phyloP scores from a whole-genome alignment of 1,140 invertebrate genomes.

The Eueides isabella region DNA sequence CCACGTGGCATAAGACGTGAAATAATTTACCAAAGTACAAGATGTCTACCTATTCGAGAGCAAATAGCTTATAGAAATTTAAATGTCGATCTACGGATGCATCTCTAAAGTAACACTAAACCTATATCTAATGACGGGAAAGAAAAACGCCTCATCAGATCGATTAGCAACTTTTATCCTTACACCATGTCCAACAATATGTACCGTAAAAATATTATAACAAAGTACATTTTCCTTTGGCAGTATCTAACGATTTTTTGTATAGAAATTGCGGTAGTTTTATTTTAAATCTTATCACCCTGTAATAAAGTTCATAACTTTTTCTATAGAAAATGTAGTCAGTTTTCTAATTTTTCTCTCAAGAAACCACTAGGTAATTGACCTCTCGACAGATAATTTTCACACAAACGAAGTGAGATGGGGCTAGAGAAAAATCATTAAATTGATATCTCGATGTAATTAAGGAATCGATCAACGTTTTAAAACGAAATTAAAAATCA shows the following conservation, averaged over 20 bases:
- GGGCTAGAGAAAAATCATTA: slow-evolving; percentile 14
- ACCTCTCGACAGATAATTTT: slow-evolving; percentile 26
- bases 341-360: slow-evolving; percentile 30
- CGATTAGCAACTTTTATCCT: slow-evolving; percentile 26
- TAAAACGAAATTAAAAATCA: slow-evolving; percentile 22
- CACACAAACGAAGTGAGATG: slow-evolving; percentile 10
- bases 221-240: slow-evolving; percentile 8
- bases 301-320: slow-evolving; percentile 3
- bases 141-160: slow-evolving; percentile 32
- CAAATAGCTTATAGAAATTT: not conserved
- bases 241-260: not conserved
- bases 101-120: slow-evolving; percentile 5
- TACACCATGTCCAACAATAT: not conserved
- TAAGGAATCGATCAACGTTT: slow-evolving; percentile 2
- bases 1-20: too few species aligned
- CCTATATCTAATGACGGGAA: slow-evolving; percentile 20
- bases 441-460: slow-evolving; percentile 23
- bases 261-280: not conserved
- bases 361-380: slow-evolving; percentile 24
- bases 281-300: slow-evolving; percentile 2
- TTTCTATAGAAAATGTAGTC: not conserved
- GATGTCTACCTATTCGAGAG: too few species aligned
- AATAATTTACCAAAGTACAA: too few species aligned
- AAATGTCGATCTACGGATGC: not conserved
- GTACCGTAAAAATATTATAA: not conserved